Base-by-base conservation (phyloP, 2,113 vertebrate species). In the Noturus placidus region DNA sequence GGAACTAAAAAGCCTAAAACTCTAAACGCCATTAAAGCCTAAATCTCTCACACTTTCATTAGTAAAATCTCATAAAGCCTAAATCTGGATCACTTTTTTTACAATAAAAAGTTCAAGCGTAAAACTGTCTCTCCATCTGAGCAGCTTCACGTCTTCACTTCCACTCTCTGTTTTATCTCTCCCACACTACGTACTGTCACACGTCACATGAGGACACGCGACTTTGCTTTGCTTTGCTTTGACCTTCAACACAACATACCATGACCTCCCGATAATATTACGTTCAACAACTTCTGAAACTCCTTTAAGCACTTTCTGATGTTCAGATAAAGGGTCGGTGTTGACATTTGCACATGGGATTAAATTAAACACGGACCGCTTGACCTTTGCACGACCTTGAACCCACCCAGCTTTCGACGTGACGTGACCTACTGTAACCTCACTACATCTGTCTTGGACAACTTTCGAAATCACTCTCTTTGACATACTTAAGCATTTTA, bases 391-490 rank as follows among this genome's bases (percentile, higher is more conserved):
- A 9, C 11, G 20, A 74, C 70, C 70, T 74, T 74, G 8, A 74
- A 74, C 0, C 35, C 35, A 20, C 38, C 20, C 20, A 42, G 35
- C 35, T 74, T 35, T 74, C 1, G 19, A 42, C 35, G 6, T 50
- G 22, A 27, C 90, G 90, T 89, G 92, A 92, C 89, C 89, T 91
- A 92, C 92, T 90, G 91, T 86, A 89, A 92, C 91, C 91, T 94
- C 90, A 69, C 88, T 86, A 82, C 86, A 76, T 82, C 35, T 30
- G 27, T 15, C 88, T 93, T 88, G 35, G 15, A 88, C 88, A 85
- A 82, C 90, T 76, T 82, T 92, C 90, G 86, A 85, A 83, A 87
- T 91, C 93, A 87, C 92, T n/a, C 91, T 89, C 80, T 87, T 27
- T 65, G 35, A 92, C 91, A 69, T 92, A 81, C 87, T 0, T 9